Conservation (phyloP, 2,888 invertebrate genomes). For the Acronicta alni region DNA sequence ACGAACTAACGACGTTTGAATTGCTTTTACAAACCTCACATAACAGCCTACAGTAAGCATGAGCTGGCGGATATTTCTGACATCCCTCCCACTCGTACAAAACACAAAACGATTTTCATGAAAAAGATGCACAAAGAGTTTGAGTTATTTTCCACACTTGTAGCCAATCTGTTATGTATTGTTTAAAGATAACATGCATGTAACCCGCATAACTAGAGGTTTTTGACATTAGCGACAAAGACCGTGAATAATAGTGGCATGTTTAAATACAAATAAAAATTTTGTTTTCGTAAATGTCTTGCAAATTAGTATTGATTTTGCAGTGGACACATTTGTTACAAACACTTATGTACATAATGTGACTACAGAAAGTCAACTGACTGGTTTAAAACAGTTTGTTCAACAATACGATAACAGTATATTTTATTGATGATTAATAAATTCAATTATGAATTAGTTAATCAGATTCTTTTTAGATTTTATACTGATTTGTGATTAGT, state of each 20-base stretch:
- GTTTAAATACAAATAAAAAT: constrained; percentile 46
- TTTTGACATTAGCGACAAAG: constrained; percentile 70
- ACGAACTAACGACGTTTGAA: constrained; percentile 69
- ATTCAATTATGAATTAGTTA: background rate
- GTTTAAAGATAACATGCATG: constrained; percentile 59
- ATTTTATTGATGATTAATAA: constrained; percentile 5
- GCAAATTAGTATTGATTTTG: constrained; percentile 50
- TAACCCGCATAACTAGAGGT: constrained; percentile 74
- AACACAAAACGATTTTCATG: constrained; percentile 21
- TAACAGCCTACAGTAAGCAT: constrained; percentile 44
- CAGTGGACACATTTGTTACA: constrained; percentile 23
- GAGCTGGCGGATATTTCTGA: constrained; percentile 30
- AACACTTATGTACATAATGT: constrained; percentile 17
- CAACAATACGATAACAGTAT: constrained; percentile 1
- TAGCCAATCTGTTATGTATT: constrained; percentile 54
- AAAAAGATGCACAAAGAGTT: constrained; percentile 35
- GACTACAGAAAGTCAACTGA: constrained; percentile 5
- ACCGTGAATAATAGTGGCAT: constrained; percentile 59
- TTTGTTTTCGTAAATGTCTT: constrained; percentile 35
- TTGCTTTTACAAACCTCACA: constrained; percentile 62
- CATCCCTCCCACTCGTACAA: constrained; percentile 25
- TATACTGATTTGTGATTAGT: background rate
- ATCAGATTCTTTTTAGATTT: background rate
- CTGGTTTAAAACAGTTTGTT: constrained; percentile 16
- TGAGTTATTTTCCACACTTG: constrained; percentile 42